Base-by-base conservation (phyloP, 2,113 vertebrate genomes). In the Cathartes aura region DNA sequence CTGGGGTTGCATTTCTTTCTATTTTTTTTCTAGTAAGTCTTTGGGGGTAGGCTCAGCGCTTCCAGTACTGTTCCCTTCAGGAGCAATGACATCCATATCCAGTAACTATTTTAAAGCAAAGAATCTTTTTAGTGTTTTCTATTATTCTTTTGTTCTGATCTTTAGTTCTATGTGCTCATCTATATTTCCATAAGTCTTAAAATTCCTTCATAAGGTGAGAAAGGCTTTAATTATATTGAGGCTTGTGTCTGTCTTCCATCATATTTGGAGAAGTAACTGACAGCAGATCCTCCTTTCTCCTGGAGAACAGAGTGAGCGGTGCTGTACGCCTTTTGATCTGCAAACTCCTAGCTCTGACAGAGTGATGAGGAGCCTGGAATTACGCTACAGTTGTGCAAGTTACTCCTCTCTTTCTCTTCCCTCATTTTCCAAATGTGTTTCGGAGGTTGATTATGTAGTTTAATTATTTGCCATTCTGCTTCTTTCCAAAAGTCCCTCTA, bases 241-340 rank as follows among this genome's bases (percentile, higher is more conserved):
- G 56, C 55, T 94, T 1, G 1, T 72, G 84, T 92, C 79, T 92
- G 79, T 93, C 55, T 95, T 89, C 86, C 59, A 12, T 90, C 80
- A 10, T 24, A 8, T 63, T 60, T 76, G 43, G 36, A 48, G 73
- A 26, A 71, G 55, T 74, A 72, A 71, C 32, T 97, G 97, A 78
- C 92, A 89, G 90, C 88, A 67, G 80, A 89, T 83, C 72, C 79
- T 94, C 85, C 92, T 93, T 86, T 86, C 16, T 45, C n/a, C 17
- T 3, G 1, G 82, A 76, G 75, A 88, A 26, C 0, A 0, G n/a
- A 43, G n/a, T 0, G 0, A 60, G 45, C 15, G 13, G 45, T 40
- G 53, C 83, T 72, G 48, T 38, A 21, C 0, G 2, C 82, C n/a
- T 87, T 63, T 73, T 38, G 42, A 50, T 83, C 79, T 76, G 67